Evolutionary conservation across 2,888 invertebrate genomes (phyloP).

Genomic region (Dolichomitus sp.): DNA sequence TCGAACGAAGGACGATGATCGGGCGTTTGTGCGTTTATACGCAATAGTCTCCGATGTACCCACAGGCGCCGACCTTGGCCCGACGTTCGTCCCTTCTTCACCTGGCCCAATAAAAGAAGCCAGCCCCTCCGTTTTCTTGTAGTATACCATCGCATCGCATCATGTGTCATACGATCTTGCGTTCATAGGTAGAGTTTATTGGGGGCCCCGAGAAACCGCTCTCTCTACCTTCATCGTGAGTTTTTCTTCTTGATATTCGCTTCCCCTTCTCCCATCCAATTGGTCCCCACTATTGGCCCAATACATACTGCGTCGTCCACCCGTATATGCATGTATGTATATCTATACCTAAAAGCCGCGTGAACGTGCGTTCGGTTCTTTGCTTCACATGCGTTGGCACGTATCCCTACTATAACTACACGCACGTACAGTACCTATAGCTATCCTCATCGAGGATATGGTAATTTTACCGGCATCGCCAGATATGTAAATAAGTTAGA

Average conservation of each 20-base stretch:
- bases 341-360: conserved; percentile 13
- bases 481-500: conserved; percentile 86
- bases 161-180: conserved; percentile 77
- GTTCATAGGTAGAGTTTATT: conserved; percentile 72
- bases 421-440: conserved; percentile 60
- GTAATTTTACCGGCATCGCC: conserved; percentile 83
- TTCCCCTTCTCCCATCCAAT: conserved; percentile 26
- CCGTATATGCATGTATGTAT: neutral
- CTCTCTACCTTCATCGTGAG: conserved; percentile 13
- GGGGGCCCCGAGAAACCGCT: conserved; percentile 50
- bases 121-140: conserved; percentile 45
- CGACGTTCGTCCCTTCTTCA: conserved; percentile 75
- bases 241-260: conserved; percentile 37
- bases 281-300: conserved; percentile 3
- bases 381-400: conserved; percentile 83
- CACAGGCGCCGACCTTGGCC: conserved; percentile 62
- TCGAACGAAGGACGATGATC: conserved; percentile 60
- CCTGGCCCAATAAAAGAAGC: conserved; percentile 81
- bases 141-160: conserved; percentile 69
- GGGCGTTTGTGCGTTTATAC: conserved; percentile 19
- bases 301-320: neutral
- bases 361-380: conserved; percentile 66
- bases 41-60: conserved; percentile 51
- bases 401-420: conserved; percentile 72
- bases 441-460: conserved; percentile 79